Percentiles rank a stretch among this genome's conserved stretches.
phyloP scores from a whole-genome alignment of 2,888 invertebrate genomes.

The Geotrupes spiniger region DNA sequence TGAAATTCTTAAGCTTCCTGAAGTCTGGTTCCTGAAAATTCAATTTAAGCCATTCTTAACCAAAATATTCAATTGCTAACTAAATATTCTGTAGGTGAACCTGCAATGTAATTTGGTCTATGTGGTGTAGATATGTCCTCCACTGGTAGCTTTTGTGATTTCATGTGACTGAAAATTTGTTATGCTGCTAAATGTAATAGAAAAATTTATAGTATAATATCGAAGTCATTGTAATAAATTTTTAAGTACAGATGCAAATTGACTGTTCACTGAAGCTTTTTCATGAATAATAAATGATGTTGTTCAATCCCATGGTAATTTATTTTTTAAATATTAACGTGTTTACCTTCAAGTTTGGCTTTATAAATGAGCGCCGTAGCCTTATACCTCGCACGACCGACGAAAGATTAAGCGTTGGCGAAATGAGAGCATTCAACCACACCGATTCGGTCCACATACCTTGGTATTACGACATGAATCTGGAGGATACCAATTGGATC shows the following conservation, averaged over 20 bases:
- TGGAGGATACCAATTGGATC: conserved; percentile 80
- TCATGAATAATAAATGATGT: conserved; percentile 27
- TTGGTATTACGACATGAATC: conserved; percentile 62
- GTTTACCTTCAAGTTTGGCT: conserved; percentile 23
- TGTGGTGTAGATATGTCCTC: too few species aligned
- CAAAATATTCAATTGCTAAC: too few species aligned
- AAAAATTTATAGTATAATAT: too few species aligned
- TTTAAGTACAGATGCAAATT: conserved; percentile 2
- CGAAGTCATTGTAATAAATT: too few species aligned
- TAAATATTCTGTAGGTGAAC: too few species aligned
- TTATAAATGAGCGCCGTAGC: neutral
- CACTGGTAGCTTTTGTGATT: too few species aligned
- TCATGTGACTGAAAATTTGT: too few species aligned
- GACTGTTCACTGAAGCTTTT: neutral
- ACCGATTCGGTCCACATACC: conserved; percentile 46
- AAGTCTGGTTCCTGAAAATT: too few species aligned
- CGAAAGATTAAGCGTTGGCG: neutral
- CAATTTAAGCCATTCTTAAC: too few species aligned
- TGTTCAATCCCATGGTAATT: conserved; percentile 22
- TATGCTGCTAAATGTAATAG: too few species aligned
- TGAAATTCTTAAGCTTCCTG: too few species aligned
- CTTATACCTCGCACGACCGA: neutral
- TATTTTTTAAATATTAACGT: conserved; percentile 30
- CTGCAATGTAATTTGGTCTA: too few species aligned
- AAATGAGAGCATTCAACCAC: conserved; percentile 2